phyloP scores from a whole-genome alignment of 2,113 vertebrate species.

The Acrocephalus arundinaceus region DNA sequence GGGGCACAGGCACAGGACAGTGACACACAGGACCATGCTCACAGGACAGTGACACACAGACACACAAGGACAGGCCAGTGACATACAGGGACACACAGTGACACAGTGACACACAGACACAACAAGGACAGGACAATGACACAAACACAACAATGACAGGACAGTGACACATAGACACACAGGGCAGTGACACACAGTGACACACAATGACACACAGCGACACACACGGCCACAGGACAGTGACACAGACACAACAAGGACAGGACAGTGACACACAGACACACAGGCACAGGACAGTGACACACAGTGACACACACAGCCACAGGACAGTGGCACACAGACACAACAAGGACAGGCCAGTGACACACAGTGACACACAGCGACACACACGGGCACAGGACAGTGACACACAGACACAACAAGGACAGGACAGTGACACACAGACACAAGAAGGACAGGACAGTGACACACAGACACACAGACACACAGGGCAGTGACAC shows the following conservation, averaged over 20 bases:
- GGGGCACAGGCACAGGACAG: background rate
- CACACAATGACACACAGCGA: background rate
- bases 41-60: background rate
- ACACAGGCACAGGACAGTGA: background rate
- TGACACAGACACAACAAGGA: too few relatives aligned
- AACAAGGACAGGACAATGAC: too few relatives aligned
- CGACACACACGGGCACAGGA: too few relatives aligned
- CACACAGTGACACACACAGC: too few relatives aligned
- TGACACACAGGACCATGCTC: too few relatives aligned
- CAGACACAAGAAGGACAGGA: too few relatives aligned
- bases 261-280: too few relatives aligned
- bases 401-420: background rate
- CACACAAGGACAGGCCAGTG: too few relatives aligned
- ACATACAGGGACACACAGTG: too few relatives aligned
- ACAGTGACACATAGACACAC: accelerated
- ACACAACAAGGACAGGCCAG: too few relatives aligned
- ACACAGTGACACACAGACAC: background rate
- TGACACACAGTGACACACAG: background rate
- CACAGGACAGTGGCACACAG: background rate
- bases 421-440: background rate
- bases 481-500: background rate
- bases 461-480: background rate
- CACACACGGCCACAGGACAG: background rate
- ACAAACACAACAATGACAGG: too few relatives aligned
- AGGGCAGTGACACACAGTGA: background rate